These are phyloP conservation scores for Neopelma chrysocephalum DNA, from an alignment of 2,797 vertebrate genomes.

Conservation along the genomic window DNA sequence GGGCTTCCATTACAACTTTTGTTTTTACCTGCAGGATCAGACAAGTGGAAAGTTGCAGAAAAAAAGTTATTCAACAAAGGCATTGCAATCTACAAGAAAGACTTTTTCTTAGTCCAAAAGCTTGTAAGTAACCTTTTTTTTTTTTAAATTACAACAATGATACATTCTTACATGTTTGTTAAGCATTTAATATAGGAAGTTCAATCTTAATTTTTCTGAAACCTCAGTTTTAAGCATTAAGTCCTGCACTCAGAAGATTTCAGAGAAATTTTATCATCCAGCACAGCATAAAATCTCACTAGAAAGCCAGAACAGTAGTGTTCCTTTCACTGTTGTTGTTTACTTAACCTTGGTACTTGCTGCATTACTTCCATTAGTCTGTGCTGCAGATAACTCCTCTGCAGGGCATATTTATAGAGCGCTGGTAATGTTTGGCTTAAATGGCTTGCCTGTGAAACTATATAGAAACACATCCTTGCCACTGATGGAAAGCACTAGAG, in stretches of 20 bases:
- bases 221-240: neutral
- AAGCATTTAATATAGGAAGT: neutral
- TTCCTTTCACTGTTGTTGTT: neutral
- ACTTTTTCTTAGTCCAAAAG: conserved; percentile 98
- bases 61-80: conserved; percentile 95
- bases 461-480: neutral
- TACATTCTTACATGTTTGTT: neutral
- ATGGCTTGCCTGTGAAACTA: neutral
- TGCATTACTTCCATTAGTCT: neutral
- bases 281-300: neutral
- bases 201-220: neutral
- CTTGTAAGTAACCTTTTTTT: conserved; percentile 79
- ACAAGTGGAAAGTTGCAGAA: conserved; percentile 90
- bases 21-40: conserved; percentile 83
- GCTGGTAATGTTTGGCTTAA: neutral
- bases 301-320: neutral
- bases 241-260: neutral
- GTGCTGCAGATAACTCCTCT: neutral
- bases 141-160: neutral
- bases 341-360: neutral
- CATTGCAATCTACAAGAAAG: conserved; percentile 93
- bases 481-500: neutral
- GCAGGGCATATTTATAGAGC: neutral
- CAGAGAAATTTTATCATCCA: neutral
- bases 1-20: neutral